Conservation (phyloP, 2,888 invertebrate genomes). For the Spodoptera picta region DNA sequence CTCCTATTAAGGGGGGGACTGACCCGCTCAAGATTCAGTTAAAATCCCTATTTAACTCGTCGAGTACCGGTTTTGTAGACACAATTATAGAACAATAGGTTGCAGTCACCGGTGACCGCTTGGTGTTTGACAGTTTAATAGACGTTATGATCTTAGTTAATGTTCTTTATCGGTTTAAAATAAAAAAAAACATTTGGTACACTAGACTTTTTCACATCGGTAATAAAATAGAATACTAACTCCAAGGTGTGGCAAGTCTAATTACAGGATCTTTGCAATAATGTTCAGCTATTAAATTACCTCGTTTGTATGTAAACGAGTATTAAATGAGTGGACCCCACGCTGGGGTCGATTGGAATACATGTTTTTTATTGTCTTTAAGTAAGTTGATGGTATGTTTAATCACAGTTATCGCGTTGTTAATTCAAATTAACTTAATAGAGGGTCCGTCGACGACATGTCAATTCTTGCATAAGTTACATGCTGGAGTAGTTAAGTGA, state of each 20-base stretch:
- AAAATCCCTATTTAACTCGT: too few relatives aligned
- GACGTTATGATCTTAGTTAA: too few relatives aligned
- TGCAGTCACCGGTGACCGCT: too few relatives aligned
- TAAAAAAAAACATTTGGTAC: too few relatives aligned
- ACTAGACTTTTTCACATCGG: constrained; percentile 1
- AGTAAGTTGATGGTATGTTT: constrained; percentile 58
- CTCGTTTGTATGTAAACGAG: constrained; percentile 70
- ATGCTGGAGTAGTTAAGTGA: too few relatives aligned
- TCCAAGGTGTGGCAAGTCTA: constrained; percentile 41
- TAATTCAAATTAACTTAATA: constrained; percentile 68
- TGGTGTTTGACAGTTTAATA: too few relatives aligned
- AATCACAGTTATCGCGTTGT: constrained; percentile 62
- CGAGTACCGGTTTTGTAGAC: too few relatives aligned
- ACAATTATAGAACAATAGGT: too few relatives aligned
- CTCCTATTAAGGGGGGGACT: too few relatives aligned
- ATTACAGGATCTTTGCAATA: constrained; percentile 43
- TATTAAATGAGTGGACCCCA: constrained; percentile 74
- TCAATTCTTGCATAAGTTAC: neutral
- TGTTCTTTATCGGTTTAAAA: too few relatives aligned
- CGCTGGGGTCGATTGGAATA: constrained; percentile 74
- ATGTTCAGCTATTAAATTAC: constrained; percentile 65
- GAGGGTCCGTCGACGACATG: constrained; percentile 11
- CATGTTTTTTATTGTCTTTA: constrained; percentile 69
- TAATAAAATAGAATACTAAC: neutral
- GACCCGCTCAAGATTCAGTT: too few relatives aligned